Percentiles rank a stretch among this genome's conserved stretches.
These are phyloP conservation scores for Xestia sexstrigata DNA, from an alignment of 2,888 invertebrate species.

Conservation along the genomic window DNA sequence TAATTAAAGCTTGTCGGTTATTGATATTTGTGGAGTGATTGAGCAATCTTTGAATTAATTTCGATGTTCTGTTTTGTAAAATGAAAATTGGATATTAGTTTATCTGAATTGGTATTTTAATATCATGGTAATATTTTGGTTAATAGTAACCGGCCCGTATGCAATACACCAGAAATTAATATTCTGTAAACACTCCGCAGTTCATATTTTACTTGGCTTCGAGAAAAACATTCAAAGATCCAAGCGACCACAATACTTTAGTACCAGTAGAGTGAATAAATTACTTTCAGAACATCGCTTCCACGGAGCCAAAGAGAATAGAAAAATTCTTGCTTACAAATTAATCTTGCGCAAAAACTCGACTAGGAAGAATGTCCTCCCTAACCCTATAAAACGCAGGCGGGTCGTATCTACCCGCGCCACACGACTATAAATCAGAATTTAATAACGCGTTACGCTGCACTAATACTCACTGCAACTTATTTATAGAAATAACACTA, in stretches of 20 bases:
- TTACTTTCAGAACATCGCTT: conserved; percentile 55
- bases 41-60: conserved; percentile 9
- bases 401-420: conserved; percentile 71
- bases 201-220: conserved; percentile 13
- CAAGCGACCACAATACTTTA: conserved; percentile 26
- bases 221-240: conserved; percentile 1
- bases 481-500: conserved; percentile 49
- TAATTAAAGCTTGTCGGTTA: conserved; percentile 31
- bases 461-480: conserved; percentile 67
- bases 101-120: background rate
- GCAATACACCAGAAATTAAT: background rate
- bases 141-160: background rate
- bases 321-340: conserved; percentile 62
- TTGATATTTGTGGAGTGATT: conserved; percentile 31
- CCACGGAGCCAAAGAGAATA: conserved; percentile 48
- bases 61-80: background rate
- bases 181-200: background rate
- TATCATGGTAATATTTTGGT: background rate
- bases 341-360: conserved; percentile 63
- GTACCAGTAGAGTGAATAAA: conserved; percentile 42
- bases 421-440: conserved; percentile 75
- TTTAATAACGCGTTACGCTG: conserved; percentile 72
- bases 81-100: background rate
- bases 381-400: conserved; percentile 74
- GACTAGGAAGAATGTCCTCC: conserved; percentile 59